Evolutionary conservation across 2,888 invertebrate species (phyloP).

Genomic region (Arctia plantaginis): DNA sequence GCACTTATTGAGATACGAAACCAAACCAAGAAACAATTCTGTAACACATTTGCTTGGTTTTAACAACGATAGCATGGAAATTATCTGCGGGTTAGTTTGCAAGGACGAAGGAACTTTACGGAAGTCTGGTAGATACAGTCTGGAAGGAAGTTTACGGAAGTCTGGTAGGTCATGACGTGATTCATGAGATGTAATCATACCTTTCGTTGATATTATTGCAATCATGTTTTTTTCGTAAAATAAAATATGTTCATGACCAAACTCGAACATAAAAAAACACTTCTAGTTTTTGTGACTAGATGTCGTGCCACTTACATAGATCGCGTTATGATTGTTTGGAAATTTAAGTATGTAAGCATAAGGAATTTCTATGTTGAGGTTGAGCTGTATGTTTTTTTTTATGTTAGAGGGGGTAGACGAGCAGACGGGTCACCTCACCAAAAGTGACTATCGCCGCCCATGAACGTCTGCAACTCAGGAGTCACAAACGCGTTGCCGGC

Average conservation of each 20-base stretch:
- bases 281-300: too few relatives aligned
- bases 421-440: too few relatives aligned
- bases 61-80: conserved; percentile 1
- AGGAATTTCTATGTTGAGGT: too few relatives aligned
- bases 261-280: too few relatives aligned
- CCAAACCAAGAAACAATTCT: conserved; percentile 6
- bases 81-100: background rate
- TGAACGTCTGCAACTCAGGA: too few relatives aligned
- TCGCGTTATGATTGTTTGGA: too few relatives aligned
- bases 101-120: conserved; percentile 10
- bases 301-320: too few relatives aligned
- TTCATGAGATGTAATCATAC: background rate
- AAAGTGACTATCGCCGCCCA: too few relatives aligned
- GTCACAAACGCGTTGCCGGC: too few relatives aligned
- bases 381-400: too few relatives aligned
- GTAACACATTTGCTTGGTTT: background rate
- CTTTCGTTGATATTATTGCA: background rate
- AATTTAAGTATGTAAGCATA: too few relatives aligned
- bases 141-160: background rate
- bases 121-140: conserved; percentile 8
- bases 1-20: conserved; percentile 13
- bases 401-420: too few relatives aligned
- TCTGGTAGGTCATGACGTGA: background rate
- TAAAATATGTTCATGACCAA: background rate
- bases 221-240: background rate